Evolutionary conservation across 2,113 vertebrate species (phyloP).

Genomic region (Poeciliopsis occidentalis): DNA sequence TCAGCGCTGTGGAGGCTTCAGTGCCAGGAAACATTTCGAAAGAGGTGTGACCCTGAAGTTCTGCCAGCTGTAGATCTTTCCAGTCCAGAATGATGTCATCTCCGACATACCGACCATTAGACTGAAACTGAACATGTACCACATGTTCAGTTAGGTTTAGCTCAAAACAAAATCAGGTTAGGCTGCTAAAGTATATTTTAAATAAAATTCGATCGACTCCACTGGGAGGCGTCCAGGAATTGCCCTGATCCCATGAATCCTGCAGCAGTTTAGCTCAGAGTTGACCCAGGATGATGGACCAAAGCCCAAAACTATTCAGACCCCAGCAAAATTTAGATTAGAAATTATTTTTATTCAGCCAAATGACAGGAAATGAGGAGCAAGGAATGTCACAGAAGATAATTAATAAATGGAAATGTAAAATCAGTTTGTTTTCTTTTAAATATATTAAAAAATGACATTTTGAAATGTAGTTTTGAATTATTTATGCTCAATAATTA

Average conservation of each 20-base stretch:
- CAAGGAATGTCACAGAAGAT: too few relatives aligned
- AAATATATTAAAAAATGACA: too few relatives aligned
- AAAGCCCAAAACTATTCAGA: neutral
- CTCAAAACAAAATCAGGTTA: neutral
- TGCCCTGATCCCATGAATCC: neutral
- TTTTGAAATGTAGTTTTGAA: too few relatives aligned
- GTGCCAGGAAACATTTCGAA: constrained; percentile 49
- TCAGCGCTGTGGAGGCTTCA: constrained; percentile 34
- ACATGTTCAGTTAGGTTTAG: neutral
- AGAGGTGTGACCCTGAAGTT: constrained; percentile 14
- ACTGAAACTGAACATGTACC: neutral
- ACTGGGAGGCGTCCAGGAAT: neutral
- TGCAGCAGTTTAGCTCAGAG: neutral
- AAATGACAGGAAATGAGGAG: neutral
- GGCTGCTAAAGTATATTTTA: neutral
- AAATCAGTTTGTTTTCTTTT: too few relatives aligned
- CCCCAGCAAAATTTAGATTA: neutral
- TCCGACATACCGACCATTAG: neutral
- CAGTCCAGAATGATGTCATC: constrained; percentile 16
- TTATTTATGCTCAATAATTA: too few relatives aligned
- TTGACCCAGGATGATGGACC: neutral
- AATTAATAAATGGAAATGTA: too few relatives aligned
- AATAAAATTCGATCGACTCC: neutral
- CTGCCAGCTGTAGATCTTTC: neutral
- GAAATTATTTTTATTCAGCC: neutral